Percentiles rank a stretch among this genome's conserved stretches.
phyloP scores from a whole-genome alignment of 2,113 vertebrate genomes.

The Odontesthes bonariensis region DNA sequence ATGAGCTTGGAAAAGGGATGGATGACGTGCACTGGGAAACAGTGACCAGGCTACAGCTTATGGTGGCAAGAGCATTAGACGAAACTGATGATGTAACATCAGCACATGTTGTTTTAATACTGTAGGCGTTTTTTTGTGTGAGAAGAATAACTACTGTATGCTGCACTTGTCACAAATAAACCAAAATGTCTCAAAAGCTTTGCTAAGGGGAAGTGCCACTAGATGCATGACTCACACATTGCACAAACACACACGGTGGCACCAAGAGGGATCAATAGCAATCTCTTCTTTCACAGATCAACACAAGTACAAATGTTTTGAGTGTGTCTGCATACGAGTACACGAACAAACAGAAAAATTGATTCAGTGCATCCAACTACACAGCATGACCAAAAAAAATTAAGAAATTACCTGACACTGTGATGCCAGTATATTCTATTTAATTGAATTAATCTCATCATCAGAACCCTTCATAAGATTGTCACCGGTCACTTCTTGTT shows the following conservation, averaged over 20 bases:
- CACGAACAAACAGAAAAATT: background rate
- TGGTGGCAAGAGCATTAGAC: background rate
- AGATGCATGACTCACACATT: slow-evolving; percentile 22
- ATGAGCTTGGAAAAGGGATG: slow-evolving; percentile 19
- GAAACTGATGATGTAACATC: background rate
- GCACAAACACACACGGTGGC: slow-evolving; percentile 5
- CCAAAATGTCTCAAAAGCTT: slow-evolving; percentile 18
- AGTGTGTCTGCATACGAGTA: background rate
- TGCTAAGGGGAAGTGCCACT: slow-evolving; percentile 14
- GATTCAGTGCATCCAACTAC: background rate
- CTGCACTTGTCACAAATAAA: slow-evolving; percentile 17
- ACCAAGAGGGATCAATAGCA: slow-evolving; percentile 46
- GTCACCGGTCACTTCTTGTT: background rate
- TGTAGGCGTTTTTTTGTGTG: background rate
- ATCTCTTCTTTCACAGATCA: slow-evolving; percentile 31
- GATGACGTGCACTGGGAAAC: slow-evolving; percentile 13
- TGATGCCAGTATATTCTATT: background rate
- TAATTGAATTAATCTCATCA: slow-evolving; percentile 26
- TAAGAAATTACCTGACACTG: background rate
- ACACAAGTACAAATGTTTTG: slow-evolving; percentile 23
- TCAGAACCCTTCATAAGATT: slow-evolving; percentile 11
- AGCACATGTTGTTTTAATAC: background rate
- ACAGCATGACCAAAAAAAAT: background rate
- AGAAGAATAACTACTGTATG: background rate
- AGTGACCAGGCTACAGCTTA: background rate